These are phyloP conservation scores for Habrosyne pyritoides DNA, from an alignment of 2,888 invertebrate genomes.

Conservation along the genomic window DNA sequence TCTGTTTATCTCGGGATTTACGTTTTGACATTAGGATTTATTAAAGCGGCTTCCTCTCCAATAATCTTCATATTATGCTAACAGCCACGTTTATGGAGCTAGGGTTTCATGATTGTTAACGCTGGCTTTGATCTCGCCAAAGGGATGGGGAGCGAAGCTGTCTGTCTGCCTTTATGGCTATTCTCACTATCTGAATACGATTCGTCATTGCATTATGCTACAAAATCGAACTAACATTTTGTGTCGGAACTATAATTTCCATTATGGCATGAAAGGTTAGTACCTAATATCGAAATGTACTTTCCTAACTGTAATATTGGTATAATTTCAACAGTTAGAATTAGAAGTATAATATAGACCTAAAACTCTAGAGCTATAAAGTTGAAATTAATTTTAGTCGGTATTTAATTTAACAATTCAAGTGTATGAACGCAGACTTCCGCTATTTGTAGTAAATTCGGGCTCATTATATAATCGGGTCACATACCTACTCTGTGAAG, in stretches of 20 bases:
- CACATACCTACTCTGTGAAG: conserved; percentile 17
- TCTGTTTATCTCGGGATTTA: conserved; percentile 11
- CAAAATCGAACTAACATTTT: neutral
- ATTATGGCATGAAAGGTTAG: too few relatives aligned
- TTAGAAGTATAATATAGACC: neutral
- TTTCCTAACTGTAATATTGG: neutral
- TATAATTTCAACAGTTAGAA: neutral
- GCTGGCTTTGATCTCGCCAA: neutral
- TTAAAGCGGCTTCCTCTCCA: neutral
- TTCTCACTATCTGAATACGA: neutral
- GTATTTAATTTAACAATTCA: neutral
- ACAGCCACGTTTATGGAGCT: conserved; percentile 2
- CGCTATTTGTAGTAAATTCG: conserved; percentile 4
- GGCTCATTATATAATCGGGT: conserved; percentile 27
- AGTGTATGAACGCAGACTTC: neutral
- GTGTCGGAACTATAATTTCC: neutral
- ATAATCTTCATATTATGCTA: conserved; percentile 5
- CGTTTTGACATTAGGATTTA: neutral
- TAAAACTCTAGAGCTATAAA: neutral
- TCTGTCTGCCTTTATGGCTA: neutral
- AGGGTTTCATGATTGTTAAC: conserved; percentile 2
- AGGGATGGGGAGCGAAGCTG: neutral
- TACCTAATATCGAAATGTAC: neutral
- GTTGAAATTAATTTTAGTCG: neutral
- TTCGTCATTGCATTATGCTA: neutral